Conservation (phyloP, 1,140 invertebrate genomes). For the Gryllus bimaculatus region DNA sequence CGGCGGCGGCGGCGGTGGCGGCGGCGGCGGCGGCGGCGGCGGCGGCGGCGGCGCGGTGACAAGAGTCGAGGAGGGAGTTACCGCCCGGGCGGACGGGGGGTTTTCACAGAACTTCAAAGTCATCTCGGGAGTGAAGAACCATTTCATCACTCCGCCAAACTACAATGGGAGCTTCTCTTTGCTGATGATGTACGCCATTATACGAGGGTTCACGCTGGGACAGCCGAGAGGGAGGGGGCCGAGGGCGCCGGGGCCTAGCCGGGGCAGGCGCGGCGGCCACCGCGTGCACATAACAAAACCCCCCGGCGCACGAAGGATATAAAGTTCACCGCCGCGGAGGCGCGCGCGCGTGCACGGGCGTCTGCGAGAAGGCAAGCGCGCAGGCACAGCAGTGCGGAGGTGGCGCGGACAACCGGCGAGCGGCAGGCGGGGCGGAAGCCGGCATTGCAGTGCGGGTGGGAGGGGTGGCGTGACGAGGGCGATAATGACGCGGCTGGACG, state of each 20-base stretch:
- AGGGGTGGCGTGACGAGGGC: background rate
- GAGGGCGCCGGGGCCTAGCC: no score
- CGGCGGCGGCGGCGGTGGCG: no score
- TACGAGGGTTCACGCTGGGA: background rate
- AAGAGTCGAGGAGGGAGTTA: background rate
- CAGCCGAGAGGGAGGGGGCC: no score
- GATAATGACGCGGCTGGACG: background rate
- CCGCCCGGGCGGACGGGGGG: no score
- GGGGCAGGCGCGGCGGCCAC: no score
- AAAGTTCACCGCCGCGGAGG: background rate
- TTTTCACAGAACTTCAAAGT: background rate
- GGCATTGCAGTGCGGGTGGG: background rate
- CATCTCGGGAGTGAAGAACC: background rate
- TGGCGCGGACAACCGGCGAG: no score
- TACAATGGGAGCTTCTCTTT: slow-evolving; percentile 4
- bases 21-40: no score
- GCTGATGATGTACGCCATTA: background rate
- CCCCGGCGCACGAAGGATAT: no score
- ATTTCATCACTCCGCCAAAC: slow-evolving; percentile 3
- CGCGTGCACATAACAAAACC: background rate
- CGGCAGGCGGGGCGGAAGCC: background rate
- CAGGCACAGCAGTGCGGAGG: no score
- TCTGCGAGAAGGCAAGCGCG: no score
- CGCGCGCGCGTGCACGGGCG: no score
- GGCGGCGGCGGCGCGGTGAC: background rate